Percentiles rank a stretch among this genome's conserved stretches.
phyloP scores from a whole-genome alignment of 2,113 vertebrate genomes.

The Cryptoleucopteryx plumbea region DNA sequence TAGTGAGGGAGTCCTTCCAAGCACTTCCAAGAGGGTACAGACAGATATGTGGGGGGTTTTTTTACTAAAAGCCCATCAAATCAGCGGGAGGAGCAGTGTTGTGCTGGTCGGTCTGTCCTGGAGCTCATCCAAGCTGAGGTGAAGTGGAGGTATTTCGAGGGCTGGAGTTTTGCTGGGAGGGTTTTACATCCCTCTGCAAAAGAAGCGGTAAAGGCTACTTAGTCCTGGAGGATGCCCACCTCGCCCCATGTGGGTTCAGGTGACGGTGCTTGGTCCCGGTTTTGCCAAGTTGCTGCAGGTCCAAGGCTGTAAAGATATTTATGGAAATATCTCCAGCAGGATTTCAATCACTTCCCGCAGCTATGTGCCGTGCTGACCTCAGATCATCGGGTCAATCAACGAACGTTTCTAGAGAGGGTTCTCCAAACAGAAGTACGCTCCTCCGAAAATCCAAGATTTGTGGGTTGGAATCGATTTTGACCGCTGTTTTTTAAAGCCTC shows the following conservation, averaged over 20 bases:
- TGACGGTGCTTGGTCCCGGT: fast-evolving
- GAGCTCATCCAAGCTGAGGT: not conserved
- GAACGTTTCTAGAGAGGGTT: not conserved
- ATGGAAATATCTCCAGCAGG: not conserved
- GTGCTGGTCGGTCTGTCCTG: fast-evolving
- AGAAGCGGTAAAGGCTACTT: not conserved
- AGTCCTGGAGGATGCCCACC: not conserved
- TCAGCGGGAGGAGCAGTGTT: fast-evolving
- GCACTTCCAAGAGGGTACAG: not conserved
- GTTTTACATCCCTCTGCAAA: not conserved
- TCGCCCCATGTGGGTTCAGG: not conserved
- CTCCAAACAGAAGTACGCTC: not conserved
- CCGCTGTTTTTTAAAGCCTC: conserved; percentile 39
- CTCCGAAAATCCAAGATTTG: conserved; percentile 34
- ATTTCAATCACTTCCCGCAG: not conserved
- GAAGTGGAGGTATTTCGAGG: not conserved
- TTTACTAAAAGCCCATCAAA: not conserved
- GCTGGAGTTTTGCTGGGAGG: not conserved
- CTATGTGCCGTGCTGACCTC: not conserved
- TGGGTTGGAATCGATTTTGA: conserved; percentile 45
- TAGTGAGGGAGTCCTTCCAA: not conserved
- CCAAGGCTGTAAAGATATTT: not conserved
- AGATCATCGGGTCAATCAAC: not conserved
- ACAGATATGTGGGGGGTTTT: not conserved
- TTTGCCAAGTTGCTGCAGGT: not conserved